These are phyloP conservation scores for Loris lydekkerianus DNA, from an alignment of 2,797 vertebrate genomes.

Conservation along the genomic window DNA sequence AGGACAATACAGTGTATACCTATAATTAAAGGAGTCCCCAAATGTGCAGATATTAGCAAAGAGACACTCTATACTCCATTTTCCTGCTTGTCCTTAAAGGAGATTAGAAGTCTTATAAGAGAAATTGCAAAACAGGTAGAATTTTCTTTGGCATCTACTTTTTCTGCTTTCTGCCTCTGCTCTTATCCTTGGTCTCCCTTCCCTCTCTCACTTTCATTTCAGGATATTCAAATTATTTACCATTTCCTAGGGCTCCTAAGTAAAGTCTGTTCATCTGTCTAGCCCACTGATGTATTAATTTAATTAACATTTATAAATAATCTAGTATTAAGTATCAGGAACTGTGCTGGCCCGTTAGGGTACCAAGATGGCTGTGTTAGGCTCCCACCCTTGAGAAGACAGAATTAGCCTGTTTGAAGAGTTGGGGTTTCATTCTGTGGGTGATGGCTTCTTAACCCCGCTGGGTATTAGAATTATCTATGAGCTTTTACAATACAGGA, in stretches of 20 bases:
- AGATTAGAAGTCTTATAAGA: background rate
- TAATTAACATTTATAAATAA: conserved; percentile 44
- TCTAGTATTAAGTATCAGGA: background rate
- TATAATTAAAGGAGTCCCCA: background rate
- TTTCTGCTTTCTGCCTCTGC: background rate
- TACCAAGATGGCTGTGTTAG: background rate
- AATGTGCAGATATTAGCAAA: background rate
- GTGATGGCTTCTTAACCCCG: background rate
- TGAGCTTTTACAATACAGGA: background rate
- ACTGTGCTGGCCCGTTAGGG: background rate
- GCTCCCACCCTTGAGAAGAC: background rate
- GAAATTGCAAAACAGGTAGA: conserved; percentile 19
- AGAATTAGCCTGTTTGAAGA: background rate
- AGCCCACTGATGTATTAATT: background rate
- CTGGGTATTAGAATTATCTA: background rate
- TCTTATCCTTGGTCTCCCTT: background rate
- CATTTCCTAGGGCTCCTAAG: background rate
- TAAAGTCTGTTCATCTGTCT: background rate
- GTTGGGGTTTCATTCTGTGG: background rate
- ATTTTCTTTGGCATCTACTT: background rate
- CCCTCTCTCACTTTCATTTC: background rate
- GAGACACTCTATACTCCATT: background rate
- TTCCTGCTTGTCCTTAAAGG: background rate
- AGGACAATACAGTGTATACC: background rate
- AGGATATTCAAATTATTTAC: background rate